Conservation (phyloP, 2,797 vertebrate species). For the Muscicapa striata region DNA sequence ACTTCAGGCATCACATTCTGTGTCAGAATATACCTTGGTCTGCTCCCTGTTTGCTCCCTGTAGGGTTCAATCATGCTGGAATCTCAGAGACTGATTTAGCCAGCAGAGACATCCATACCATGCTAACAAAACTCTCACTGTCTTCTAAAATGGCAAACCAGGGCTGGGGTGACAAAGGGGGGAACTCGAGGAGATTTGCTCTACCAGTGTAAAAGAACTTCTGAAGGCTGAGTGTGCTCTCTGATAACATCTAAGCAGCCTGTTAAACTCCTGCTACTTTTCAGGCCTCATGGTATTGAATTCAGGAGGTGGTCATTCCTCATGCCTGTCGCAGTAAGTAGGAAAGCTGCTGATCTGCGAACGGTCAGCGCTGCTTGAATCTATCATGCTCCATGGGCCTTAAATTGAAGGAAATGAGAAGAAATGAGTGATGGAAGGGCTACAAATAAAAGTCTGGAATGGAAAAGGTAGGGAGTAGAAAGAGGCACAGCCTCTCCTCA, state of each 20-base stretch:
- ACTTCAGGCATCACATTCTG: neutral
- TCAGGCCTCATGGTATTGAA: neutral
- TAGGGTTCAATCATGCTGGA: neutral
- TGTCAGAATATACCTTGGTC: neutral
- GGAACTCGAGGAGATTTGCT: neutral
- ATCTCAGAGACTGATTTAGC: neutral
- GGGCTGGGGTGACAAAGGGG: neutral
- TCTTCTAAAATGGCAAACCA: neutral
- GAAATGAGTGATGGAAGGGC: neutral
- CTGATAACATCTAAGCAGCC: neutral
- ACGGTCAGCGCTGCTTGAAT: neutral
- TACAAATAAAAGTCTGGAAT: conserved; percentile 1
- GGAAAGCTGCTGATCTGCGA: conserved; percentile 35
- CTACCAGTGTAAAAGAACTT: neutral
- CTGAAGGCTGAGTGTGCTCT: neutral
- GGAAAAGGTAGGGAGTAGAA: neutral
- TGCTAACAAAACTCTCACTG: neutral
- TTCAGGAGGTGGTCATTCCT: conserved; percentile 20
- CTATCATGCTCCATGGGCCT: neutral
- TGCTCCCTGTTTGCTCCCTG: neutral
- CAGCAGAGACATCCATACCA: neutral
- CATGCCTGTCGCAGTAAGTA: neutral
- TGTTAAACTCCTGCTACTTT: neutral
- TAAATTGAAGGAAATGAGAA: conserved; percentile 28
- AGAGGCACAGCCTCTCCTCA: neutral